Percentiles rank a stretch among this genome's conserved stretches.
Conservation (phyloP, 2,888 invertebrate genomes). For the Conops quadrifasciatus region DNA sequence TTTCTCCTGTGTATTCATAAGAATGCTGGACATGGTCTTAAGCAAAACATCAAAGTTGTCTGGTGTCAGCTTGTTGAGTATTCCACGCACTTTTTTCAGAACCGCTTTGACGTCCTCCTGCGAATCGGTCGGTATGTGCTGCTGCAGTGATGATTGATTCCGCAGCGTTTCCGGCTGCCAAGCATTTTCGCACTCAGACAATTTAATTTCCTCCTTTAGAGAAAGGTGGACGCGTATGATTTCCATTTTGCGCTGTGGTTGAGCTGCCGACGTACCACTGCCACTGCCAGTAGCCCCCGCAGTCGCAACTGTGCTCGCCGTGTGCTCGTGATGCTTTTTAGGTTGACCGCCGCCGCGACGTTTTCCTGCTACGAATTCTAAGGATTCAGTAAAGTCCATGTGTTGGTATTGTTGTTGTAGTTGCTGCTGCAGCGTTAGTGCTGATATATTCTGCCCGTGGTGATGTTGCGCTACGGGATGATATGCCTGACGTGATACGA, state of each 20-base stretch:
- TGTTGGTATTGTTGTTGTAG: slow-evolving; percentile 56
- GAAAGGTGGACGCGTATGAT: slow-evolving; percentile 60
- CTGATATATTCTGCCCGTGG: slow-evolving; percentile 42
- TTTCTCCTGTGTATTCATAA: slow-evolving; percentile 55
- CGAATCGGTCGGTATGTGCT: slow-evolving; percentile 24
- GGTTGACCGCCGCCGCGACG: slow-evolving; percentile 50
- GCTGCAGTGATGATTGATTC: slow-evolving; percentile 44
- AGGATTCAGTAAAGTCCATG: slow-evolving; percentile 54
- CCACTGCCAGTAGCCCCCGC: slow-evolving; percentile 39
- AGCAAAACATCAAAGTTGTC: slow-evolving; percentile 61
- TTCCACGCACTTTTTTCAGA: slow-evolving; percentile 60
- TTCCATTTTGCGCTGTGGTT: slow-evolving; percentile 53
- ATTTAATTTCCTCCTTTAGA: slow-evolving; percentile 59
- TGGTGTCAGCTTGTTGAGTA: slow-evolving; percentile 60
- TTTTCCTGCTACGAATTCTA: slow-evolving; percentile 54
- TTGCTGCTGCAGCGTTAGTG: slow-evolving; percentile 45
- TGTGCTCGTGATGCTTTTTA: slow-evolving; percentile 53
- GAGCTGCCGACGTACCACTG: slow-evolving; percentile 37
- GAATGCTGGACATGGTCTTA: slow-evolving; percentile 57
- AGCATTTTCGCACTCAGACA: slow-evolving; percentile 60
- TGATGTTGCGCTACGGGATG: slow-evolving; percentile 42
- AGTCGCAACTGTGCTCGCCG: slow-evolving; percentile 34
- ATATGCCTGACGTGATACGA: slow-evolving; percentile 52
- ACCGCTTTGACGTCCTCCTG: slow-evolving; percentile 55
- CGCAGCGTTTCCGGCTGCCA: slow-evolving; percentile 59